Evolutionary conservation across 1,140 invertebrate species (phyloP), one percentile per base, ranked within the genome.

Genomic region (Drosophila obscura): DNA sequence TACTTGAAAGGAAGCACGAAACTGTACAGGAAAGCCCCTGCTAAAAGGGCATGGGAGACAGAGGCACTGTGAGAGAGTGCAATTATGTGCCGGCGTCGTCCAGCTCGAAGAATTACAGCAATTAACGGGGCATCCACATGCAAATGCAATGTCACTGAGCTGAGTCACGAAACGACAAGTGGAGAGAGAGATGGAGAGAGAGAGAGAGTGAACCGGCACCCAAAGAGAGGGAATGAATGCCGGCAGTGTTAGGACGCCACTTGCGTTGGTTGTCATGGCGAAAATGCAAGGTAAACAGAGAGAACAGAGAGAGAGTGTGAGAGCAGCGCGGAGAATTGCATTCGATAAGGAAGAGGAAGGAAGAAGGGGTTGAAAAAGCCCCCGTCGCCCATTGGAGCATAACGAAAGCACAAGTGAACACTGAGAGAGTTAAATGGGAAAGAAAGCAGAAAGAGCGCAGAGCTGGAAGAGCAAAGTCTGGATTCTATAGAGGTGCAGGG

Each of bases 61-160:
- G 19, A 1, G 24, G 49, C 43, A 35, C 52, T 43, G 16, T n/a
- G 58, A 51, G 72, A 46, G 64, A 68, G 58, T 57, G 48, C 63
- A 59, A 73, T 67, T 77, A 81, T 68, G 66, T 65, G 56, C 39
- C 77, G 67, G 19, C 68, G 39, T 28, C 67, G 83, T 88, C 83
- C 83, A 87, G 82, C 62, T 65, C 57, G 49, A 69, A 49, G 22
- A 83, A 87, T 83, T 77, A 87, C 83, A 83, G 79, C 83, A 83
- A 87, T 87, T 88, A 87, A 72, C 67, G 56, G 35, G 35, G 63
- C 82, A 77, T 73, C 61, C 77, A 79, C 71, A 85, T 84, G 81
- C 82, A 85, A 85, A 87, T 87, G 82, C 82, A 88, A 87, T 88
- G 84, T 87, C 84, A 89, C 79, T 55, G 52, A 28, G 45, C 65